Evolutionary conservation across 2,113 vertebrate species (phyloP).

Genomic region (Peromyscus californicus): DNA sequence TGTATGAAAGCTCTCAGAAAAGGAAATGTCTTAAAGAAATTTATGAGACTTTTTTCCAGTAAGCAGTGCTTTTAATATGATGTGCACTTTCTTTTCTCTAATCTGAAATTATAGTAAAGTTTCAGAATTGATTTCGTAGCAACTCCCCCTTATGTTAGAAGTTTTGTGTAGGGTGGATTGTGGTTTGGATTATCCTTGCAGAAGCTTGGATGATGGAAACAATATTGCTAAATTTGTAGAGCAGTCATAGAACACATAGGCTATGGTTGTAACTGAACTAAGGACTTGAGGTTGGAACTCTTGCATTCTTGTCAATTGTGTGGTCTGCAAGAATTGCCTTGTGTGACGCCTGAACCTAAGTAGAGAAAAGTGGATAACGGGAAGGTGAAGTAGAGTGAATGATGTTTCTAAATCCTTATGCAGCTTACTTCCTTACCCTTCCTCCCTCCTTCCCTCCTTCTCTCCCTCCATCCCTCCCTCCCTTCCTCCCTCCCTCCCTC

Average conservation of each 20-base stretch:
- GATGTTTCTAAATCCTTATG: not conserved
- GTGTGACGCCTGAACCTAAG: not conserved
- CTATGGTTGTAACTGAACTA: not conserved
- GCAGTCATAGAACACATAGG: not conserved
- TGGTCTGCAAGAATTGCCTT: not conserved
- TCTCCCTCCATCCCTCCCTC: accelerated
- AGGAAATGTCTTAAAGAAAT: not conserved
- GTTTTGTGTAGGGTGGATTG: not conserved
- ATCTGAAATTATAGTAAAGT: slow-evolving; percentile 7
- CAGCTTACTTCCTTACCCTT: accelerated
- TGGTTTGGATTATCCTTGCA: not conserved
- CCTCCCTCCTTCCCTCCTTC: accelerated
- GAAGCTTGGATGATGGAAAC: not conserved
- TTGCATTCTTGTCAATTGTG: not conserved
- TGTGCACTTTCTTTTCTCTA: not conserved
- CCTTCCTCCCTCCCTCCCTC: not conserved
- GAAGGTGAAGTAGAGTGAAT: not conserved
- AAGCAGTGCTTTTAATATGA: slow-evolving; percentile 6
- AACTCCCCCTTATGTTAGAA: not conserved
- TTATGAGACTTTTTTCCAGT: slow-evolving; percentile 12
- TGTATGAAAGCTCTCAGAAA: not conserved
- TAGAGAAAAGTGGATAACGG: not conserved
- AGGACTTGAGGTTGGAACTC: not conserved
- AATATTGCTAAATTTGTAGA: not conserved
- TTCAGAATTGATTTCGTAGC: slow-evolving; percentile 29